Base-by-base conservation (phyloP, 1,140 invertebrate genomes). In the Cecropterus lyciades region DNA sequence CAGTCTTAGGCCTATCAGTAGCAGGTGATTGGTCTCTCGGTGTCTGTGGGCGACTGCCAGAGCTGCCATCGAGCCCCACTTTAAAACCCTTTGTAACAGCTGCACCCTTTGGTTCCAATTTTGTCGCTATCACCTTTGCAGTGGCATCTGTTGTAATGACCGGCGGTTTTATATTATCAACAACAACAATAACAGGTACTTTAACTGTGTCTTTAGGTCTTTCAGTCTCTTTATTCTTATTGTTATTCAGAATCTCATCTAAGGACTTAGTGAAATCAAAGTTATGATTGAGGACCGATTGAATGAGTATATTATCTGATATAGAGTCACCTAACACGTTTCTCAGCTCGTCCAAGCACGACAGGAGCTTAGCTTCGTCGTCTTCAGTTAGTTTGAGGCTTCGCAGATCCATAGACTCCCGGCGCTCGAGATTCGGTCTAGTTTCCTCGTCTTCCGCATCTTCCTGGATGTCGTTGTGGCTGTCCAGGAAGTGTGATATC, bases 311-410 rank as follows among this genome's bases (percentile, higher is more conserved):
- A 62, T 94, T 92, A 65, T 97, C 96, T 0, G 96, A 93, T 17
- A 96, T 84, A 0, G 95, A 93, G 65, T 98, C 96, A 27, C 97
- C 97, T 53, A 98, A 93, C 27, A 98, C 94, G 81, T 95, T 95
- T 64, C 95, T 93, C 11, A 98, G 94, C 80, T 96, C 94, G 81
- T 98, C 97, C 8, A 98, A 92, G 79, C 97, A 98, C 0, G 96
- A 97, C 73, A 95, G 94, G 3, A 98, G 90, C 82, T 95, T 95
- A 0, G 94, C 95, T 92, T 94, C 93, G 49, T 97, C 95, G 1
- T 94, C 70, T 52, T 96, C 95, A 65, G 93, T 93, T 6, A 96
- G 89, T 49, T 73, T 93, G 75, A 69, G 91, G 86, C 78, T 93
- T 87, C 81, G 94, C 74, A 80, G 85, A 80, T 82, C 89, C n/a